Evolutionary conservation across 2,113 vertebrate species (phyloP), one percentile per base, ranked within the genome.

Genomic region (Anguilla japonica): DNA sequence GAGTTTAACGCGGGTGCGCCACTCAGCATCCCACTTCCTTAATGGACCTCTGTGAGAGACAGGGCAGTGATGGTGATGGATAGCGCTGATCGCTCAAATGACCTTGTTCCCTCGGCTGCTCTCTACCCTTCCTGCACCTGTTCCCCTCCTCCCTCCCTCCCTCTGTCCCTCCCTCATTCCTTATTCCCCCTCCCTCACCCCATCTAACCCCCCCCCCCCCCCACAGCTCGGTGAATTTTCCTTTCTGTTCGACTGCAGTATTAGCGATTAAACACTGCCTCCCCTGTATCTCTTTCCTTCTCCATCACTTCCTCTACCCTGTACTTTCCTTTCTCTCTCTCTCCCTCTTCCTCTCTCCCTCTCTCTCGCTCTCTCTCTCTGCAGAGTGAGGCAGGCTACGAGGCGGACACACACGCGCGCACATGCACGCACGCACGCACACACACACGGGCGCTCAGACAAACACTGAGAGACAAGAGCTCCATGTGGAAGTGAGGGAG

Each of bases 401-500:
- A n/a, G 71, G 26, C 20, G 29, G 43, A 82, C 5, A 83, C 46
- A 56, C 81, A 82, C 81, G 53, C 5, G 8, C 41, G 22, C 80
- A 22, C 80, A 22, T 8, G 26, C 46, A 20, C 75, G 56, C 16
- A 40, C 46, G 26, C 75, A 85, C 71, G 79, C 18, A 39, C 43
- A 79, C 20, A 20, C 29, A 15, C 20, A 63, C 60, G 34, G 5
- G n/a, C 71, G 34, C 5, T 13, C 71, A 75, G 8, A 75, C 71
- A 75, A 20, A 60, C 34, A 80, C 29, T 57, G 34, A 85, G 41
- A 46, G 34, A 63, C 15, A 29, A 56, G 56, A 83, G 22, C 84
- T 53, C 78, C 46, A 39, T 53, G 75, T 41, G 46, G 50, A 22
- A 84, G 18, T 84, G 83, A 84, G 60, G 60, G 11, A 84, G 83